phyloP scores from a whole-genome alignment of 2,888 invertebrate species.

The Artemia sinica region DNA sequence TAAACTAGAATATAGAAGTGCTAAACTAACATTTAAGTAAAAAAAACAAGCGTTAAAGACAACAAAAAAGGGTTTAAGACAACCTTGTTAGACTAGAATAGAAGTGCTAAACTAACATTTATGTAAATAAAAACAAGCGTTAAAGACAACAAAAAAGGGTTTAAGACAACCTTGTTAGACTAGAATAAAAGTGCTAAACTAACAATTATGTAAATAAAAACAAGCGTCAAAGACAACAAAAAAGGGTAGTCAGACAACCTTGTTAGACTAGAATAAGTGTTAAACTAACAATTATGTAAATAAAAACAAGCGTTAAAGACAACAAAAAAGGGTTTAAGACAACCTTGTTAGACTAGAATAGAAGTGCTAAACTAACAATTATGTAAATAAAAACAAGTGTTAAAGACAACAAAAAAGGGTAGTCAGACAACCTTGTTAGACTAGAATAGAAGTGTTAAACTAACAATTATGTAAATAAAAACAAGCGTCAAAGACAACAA shows the following conservation, averaged over 20 bases:
- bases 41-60: conserved; percentile 8
- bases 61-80: neutral
- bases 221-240: conserved; percentile 12
- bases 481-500: conserved; percentile 14
- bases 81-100: conserved; percentile 11
- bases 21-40: too few species aligned
- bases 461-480: conserved; percentile 5
- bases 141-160: conserved; percentile 11
- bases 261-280: conserved; percentile 15
- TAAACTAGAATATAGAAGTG: conserved; percentile 17
- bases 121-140: conserved; percentile 1
- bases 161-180: neutral
- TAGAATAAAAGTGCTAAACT: conserved; percentile 26
- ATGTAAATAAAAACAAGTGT: conserved; percentile 1
- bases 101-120: conserved; percentile 27
- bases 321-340: neutral
- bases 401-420: conserved; percentile 11
- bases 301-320: conserved; percentile 6
- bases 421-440: neutral
- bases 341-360: conserved; percentile 11
- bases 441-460: conserved; percentile 26
- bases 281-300: too few species aligned
- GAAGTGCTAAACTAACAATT: conserved; percentile 27
- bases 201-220: conserved; percentile 11
- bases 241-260: too few species aligned